A percentile compares a stretch with the other conserved stretches of the same genome.
These are phyloP conservation scores for Chloroceryle aenea DNA, from an alignment of 2,113 vertebrate species.

Conservation along the genomic window DNA sequence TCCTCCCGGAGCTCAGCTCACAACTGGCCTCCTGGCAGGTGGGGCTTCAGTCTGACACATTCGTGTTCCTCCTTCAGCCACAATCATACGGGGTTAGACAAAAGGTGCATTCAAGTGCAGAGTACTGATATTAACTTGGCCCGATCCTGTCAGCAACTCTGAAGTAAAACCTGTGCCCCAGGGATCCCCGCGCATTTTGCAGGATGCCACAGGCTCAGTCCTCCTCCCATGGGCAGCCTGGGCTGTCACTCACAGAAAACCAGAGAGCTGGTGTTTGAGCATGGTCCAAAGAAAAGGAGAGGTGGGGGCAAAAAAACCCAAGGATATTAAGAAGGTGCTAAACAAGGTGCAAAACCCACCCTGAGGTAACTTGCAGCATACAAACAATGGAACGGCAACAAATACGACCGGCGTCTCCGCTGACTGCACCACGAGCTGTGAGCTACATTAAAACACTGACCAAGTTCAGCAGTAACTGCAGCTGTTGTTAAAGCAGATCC, in stretches of 20 bases:
- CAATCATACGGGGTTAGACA: neutral
- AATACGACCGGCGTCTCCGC: neutral
- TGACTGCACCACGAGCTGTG: neutral
- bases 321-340: conserved; percentile 33
- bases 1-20: neutral
- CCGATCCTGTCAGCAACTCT: neutral
- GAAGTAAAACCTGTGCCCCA: neutral
- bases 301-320: neutral
- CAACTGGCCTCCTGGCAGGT: neutral
- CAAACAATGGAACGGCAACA: conserved; percentile 17
- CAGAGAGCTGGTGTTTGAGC: neutral
- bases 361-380: conserved; percentile 63
- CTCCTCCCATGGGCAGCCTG: neutral
- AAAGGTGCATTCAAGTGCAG: conserved; percentile 66
- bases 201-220: neutral
- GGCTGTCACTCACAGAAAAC: neutral
- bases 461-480: neutral
- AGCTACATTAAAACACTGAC: neutral
- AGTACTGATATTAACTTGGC: neutral
- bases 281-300: neutral
- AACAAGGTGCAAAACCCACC: conserved; percentile 43
- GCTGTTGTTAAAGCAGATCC: neutral
- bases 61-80: neutral
- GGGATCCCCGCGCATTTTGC: neutral
- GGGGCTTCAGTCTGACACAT: neutral